Evolutionary conservation across 2,797 vertebrate genomes (phyloP).

Genomic region (Chelmon rostratus): DNA sequence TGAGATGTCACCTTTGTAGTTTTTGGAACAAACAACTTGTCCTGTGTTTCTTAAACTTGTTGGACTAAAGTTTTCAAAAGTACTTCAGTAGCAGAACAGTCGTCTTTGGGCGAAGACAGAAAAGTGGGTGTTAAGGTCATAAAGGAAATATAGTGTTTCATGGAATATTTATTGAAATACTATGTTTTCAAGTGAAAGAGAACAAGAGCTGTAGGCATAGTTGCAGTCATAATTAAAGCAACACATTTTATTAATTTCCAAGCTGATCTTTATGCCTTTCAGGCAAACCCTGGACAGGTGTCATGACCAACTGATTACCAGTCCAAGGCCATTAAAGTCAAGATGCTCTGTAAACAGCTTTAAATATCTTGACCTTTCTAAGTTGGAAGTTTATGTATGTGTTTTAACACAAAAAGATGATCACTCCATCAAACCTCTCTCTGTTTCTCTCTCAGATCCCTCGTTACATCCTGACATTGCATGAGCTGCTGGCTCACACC

Average conservation of each 20-base stretch:
- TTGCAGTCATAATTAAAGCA: background rate
- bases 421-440: background rate
- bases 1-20: background rate
- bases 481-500: constrained; percentile 96
- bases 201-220: background rate
- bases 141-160: background rate
- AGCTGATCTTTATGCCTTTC: background rate
- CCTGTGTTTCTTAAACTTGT: background rate
- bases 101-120: background rate
- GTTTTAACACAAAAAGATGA: constrained; percentile 4
- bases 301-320: background rate
- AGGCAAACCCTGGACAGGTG: background rate
- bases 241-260: background rate
- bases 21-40: background rate
- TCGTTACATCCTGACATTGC: constrained; percentile 96
- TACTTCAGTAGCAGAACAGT: background rate
- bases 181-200: background rate
- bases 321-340: background rate
- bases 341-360: background rate
- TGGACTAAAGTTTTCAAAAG: background rate
- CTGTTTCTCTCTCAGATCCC: constrained; percentile 89
- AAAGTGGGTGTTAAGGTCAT: background rate
- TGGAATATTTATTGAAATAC: background rate
- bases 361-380: background rate
- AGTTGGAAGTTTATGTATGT: background rate